A percentile compares a stretch with the other conserved stretches of the same genome.
These are phyloP conservation scores for Perdix hodgsoniae DNA, from an alignment of 2,797 vertebrate genomes.

Conservation along the genomic window DNA sequence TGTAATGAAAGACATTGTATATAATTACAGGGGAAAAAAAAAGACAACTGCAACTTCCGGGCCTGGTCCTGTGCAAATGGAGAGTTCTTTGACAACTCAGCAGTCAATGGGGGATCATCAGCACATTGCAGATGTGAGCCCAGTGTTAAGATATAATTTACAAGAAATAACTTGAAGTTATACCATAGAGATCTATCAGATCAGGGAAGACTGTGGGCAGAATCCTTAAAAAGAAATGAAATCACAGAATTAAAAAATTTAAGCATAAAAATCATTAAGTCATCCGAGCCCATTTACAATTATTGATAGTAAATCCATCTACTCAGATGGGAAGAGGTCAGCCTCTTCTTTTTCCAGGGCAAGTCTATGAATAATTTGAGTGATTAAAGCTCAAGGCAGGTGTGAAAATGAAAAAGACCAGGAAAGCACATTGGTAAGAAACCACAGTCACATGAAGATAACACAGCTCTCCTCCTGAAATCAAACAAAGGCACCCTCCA, in stretches of 20 bases:
- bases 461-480: slow-evolving; percentile 5
- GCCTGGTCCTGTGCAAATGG: background rate
- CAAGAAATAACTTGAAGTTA: background rate
- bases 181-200: background rate
- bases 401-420: slow-evolving; percentile 38
- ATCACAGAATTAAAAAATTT: slow-evolving; percentile 18
- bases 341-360: slow-evolving; percentile 58
- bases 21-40: background rate
- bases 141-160: background rate
- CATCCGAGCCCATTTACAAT: slow-evolving; percentile 48
- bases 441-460: background rate
- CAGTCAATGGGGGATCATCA: background rate
- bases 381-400: slow-evolving; percentile 68
- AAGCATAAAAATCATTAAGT: background rate
- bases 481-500: background rate
- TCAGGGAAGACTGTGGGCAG: accelerated
- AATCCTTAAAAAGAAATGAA: background rate
- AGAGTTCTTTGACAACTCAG: background rate
- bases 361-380: slow-evolving; percentile 62
- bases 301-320: slow-evolving; percentile 52
- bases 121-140: background rate
- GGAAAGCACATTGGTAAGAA: slow-evolving; percentile 34
- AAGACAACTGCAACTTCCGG: background rate
- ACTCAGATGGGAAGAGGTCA: slow-evolving; percentile 58
- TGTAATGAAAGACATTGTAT: background rate